Base-by-base conservation (phyloP, 2,888 invertebrate genomes). In the Leucophenga maculata region DNA sequence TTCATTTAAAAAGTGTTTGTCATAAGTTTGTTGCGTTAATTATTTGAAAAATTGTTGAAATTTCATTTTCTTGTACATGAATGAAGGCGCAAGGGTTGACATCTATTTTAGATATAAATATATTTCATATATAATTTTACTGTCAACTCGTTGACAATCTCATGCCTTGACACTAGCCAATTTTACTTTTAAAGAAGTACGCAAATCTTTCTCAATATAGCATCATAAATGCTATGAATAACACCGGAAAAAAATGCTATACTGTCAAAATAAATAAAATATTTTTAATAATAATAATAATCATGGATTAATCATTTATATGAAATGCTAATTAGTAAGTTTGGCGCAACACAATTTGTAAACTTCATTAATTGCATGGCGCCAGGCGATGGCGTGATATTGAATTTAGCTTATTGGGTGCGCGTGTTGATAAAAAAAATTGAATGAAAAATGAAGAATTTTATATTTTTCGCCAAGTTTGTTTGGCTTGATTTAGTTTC, bases 41-140 rank as follows among this genome's bases (percentile, higher is more conserved):
- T 60, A 60, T 60, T 60, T 60, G 60, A 44, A 60, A 60, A 60
- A 60, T 60, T 60, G 60, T 60, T 60, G 60, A 60, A 60, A 60
- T 44, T 18, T 60, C 13, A 16, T 60, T 16, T 60, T 39, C 1
- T 39, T 39, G 39, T 39, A 39, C 11, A 39, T 39, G 39, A 39
- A 39, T 39, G 39, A 39, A 39, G 39, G 39, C 8, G 8, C 26
- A 26, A 26, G 26, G 26, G 26, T 26, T 39, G 39, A 39, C 1
- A 39, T 6, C 8, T 6, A 39, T 11, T 39, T 3, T 9, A 39
- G 11, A 11, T 11, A 39, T 8, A 39, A 39, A 39, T 39, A 8
- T 52, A 4, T 11, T 22, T 55, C 6, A 6, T 16, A 1, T 52
- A 18, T 52, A 13, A 13, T 55, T 55, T 8, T 3, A 9, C 39